Evolutionary conservation across 1,140 invertebrate genomes (phyloP).

Genomic region (Solenopsis fugax): DNA sequence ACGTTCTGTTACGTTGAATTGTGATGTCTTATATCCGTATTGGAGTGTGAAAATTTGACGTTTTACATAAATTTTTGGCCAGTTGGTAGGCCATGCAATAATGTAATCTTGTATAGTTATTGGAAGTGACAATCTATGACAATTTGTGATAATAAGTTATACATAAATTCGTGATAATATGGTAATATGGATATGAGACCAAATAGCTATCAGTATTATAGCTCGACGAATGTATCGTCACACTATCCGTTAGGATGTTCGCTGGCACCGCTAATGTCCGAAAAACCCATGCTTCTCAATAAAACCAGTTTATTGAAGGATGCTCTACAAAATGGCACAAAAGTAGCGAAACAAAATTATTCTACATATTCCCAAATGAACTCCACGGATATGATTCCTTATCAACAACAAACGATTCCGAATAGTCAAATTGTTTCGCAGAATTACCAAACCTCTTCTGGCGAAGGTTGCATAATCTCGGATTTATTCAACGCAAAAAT

Average conservation of each 20-base stretch:
- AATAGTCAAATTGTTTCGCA: background rate
- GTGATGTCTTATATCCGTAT: background rate
- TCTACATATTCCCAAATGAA: background rate
- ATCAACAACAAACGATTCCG: background rate
- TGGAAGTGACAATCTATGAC: no score
- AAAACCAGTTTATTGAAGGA: background rate
- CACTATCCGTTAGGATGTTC: no score
- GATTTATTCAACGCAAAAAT: no score
- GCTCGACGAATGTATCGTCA: background rate
- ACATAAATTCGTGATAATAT: background rate
- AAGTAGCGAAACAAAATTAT: background rate
- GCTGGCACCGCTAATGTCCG: background rate
- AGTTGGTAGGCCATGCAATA: background rate
- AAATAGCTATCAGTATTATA: background rate
- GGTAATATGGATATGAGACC: background rate
- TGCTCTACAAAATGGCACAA: background rate
- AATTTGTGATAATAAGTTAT: background rate
- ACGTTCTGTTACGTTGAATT: background rate
- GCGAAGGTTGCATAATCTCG: background rate
- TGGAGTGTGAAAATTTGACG: background rate
- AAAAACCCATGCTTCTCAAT: background rate
- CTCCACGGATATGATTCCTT: background rate
- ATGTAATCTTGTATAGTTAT: background rate
- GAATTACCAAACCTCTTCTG: background rate
- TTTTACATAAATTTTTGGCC: background rate